Conservation (phyloP, 2,113 vertebrate genomes). For the Mustelus asterias region DNA sequence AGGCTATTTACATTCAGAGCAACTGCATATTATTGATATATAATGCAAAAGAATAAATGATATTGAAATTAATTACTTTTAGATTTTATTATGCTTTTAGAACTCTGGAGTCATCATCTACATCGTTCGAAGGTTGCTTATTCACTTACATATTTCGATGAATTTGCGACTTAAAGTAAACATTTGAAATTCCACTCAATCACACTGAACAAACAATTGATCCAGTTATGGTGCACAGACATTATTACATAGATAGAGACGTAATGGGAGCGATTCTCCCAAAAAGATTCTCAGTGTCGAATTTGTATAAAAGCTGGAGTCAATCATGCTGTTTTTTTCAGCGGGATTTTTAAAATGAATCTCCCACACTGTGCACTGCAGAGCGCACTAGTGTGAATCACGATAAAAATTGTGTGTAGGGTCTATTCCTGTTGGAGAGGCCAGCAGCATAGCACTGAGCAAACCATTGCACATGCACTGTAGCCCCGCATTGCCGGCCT, state of each 20-base stretch:
- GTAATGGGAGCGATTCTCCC: too few relatives aligned
- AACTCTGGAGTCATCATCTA: constrained; percentile 40
- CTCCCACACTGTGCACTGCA: too few relatives aligned
- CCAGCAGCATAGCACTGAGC: too few relatives aligned
- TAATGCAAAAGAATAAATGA: constrained; percentile 65
- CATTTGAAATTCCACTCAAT: constrained; percentile 16
- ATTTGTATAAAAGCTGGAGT: too few relatives aligned
- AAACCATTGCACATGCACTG: too few relatives aligned
- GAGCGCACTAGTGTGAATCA: too few relatives aligned
- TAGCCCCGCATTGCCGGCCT: too few relatives aligned
- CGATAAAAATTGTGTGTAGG: too few relatives aligned
- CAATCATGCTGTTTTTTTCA: too few relatives aligned
- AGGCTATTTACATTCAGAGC: constrained; percentile 66
- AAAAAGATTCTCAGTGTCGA: too few relatives aligned
- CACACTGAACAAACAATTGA: background rate
- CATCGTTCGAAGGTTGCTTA: constrained; percentile 44
- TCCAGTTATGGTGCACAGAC: background rate
- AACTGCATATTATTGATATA: constrained; percentile 53
- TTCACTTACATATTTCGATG: constrained; percentile 55
- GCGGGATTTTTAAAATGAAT: too few relatives aligned
- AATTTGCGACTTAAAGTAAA: constrained; percentile 43
- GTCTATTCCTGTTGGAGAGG: too few relatives aligned
- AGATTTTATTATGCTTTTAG: constrained; percentile 65
- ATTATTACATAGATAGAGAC: background rate
- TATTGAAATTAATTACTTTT: constrained; percentile 74